These are phyloP conservation scores for Drosophila novamexicana DNA, from an alignment of 1,140 invertebrate genomes.

Conservation along the genomic window DNA sequence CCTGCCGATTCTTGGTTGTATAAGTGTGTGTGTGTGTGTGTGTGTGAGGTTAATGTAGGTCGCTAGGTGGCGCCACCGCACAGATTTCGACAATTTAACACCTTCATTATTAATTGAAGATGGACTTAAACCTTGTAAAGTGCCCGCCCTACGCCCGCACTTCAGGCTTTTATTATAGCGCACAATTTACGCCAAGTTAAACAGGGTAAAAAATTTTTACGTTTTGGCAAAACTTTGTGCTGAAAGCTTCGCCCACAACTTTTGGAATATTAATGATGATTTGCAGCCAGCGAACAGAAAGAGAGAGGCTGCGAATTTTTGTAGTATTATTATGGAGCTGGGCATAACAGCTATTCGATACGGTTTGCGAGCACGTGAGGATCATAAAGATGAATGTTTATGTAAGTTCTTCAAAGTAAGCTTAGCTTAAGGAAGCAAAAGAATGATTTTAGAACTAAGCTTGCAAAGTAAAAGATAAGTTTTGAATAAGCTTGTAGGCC, in stretches of 20 bases:
- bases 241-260: constrained; percentile 73
- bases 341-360: constrained; percentile 12
- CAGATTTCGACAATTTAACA: constrained; percentile 82
- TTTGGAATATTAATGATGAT: constrained; percentile 82
- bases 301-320: constrained; percentile 12
- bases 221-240: constrained; percentile 54
- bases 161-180: constrained; percentile 48
- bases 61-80: constrained; percentile 65
- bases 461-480: not conserved
- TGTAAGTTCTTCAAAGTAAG: too few species aligned
- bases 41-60: constrained; percentile 52
- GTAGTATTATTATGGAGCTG: not conserved
- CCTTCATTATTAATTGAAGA: constrained; percentile 82
- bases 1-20: not conserved
- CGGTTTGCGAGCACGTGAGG: too few species aligned
- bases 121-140: constrained; percentile 50
- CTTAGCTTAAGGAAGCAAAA: not conserved
- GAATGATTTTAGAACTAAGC: not conserved
- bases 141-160: constrained; percentile 5
- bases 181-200: constrained; percentile 58
- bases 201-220: constrained; percentile 63
- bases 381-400: too few species aligned
- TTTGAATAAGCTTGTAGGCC: too few species aligned
- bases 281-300: constrained; percentile 29
- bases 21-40: too few species aligned